Evolutionary conservation across 2,888 invertebrate species (phyloP), one percentile per base, ranked within the genome.

Genomic region (Coelopa pilipes): DNA sequence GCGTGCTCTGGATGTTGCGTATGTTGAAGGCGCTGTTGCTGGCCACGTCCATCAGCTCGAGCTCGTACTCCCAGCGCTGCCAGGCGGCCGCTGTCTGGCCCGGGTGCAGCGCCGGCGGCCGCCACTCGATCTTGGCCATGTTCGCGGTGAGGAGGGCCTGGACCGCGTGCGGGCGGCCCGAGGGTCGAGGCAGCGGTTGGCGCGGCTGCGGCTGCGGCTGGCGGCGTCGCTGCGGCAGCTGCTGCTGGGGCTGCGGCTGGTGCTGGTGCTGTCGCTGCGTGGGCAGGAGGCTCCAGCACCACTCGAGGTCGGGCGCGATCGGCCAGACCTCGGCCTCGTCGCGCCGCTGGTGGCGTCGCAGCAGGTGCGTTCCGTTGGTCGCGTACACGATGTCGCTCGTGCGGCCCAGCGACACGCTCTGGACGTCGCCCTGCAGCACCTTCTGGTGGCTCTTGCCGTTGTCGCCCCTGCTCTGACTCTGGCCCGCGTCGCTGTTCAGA

Each of bases 61-160:
- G 76, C 34, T 86, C 86, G 73, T 88, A 88, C 69, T 82, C 82
- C 83, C 83, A 87, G n/a, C 80, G 79, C 69, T 79, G 81, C 90
- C 92, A 92, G 0, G 91, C 91, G 0, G 91, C 90, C 76, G 89
- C 90, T 81, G 93, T 93, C 86, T 96, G 95, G 11, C 74, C 75
- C 45, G 79, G 34, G 0, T 66, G 75, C 53, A 92, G 92, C 0
- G 92, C 92, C 0, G 97, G 97, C 1, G 92, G 90, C 34, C 92
- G 90, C 97, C 97, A 98, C 0, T 92, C 91, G 0, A 95, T 92
- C 82, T 93, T 93, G 0, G 95, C 96, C 53, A 91, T 89, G 76
- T 91, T 90, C 0, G 92, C 90, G 0, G 94, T 94, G 86, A 97
- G 92, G 74, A 97, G 90, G 21, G 94, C 96, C 86, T 96, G 94